Conservation (phyloP, 2,113 vertebrate genomes). For the Chaenocephalus aceratus region DNA sequence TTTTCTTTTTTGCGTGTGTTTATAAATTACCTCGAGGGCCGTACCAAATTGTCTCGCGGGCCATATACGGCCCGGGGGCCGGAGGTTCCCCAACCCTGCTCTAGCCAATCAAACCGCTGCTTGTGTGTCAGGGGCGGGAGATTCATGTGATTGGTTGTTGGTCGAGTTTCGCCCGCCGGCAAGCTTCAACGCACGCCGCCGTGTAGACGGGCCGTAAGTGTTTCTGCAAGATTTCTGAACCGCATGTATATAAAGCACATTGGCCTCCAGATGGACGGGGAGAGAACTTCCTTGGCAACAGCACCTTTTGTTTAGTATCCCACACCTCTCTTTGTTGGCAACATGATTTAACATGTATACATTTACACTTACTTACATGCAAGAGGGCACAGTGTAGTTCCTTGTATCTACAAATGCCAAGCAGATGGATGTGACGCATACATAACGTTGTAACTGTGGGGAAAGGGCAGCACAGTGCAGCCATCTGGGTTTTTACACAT, state of each 20-base stretch:
- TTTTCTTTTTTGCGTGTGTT: too few species aligned
- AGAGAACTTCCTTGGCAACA: conserved; percentile 64
- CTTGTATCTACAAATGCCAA: conserved; percentile 8
- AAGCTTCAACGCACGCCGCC: too few species aligned
- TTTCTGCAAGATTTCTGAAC: conserved; percentile 27
- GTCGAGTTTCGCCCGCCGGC: too few species aligned
- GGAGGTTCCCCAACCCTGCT: too few species aligned
- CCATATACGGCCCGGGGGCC: too few species aligned
- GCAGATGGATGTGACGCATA: conserved; percentile 28
- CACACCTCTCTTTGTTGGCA: conserved; percentile 24
- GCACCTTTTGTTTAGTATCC: conserved; percentile 50
- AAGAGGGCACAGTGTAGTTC: conserved; percentile 6
- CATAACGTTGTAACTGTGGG: conserved; percentile 50
- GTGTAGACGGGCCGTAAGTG: background rate
- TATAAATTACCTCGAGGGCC: too few species aligned
- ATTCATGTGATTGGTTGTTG: too few species aligned
- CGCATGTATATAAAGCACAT: conserved; percentile 56
- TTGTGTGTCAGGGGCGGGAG: too few species aligned
- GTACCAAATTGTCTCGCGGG: too few species aligned
- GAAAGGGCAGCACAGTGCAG: conserved; percentile 51
- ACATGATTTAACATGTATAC: conserved; percentile 39
- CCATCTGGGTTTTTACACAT: conserved; percentile 44
- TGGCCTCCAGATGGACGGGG: conserved; percentile 60
- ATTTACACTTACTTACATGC: conserved; percentile 55
- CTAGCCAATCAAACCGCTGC: too few species aligned